Conservation (phyloP, 2,113 vertebrate genomes). For the Neotragus pygmaeus region DNA sequence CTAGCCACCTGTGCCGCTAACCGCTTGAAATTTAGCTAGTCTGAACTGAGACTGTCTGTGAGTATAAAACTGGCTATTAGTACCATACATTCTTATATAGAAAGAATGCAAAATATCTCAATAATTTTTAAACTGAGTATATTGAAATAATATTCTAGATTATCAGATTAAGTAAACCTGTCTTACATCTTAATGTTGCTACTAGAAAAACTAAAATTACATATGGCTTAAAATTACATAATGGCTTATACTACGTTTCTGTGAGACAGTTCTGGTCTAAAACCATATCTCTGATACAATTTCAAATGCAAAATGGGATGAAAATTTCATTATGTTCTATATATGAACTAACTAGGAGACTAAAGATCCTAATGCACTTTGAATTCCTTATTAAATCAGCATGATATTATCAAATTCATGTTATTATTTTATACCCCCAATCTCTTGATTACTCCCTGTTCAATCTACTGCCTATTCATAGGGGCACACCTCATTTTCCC, state of each 20-base stretch:
- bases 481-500: background rate
- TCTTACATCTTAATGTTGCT: constrained; percentile 1
- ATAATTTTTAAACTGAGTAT: background rate
- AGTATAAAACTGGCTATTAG: background rate
- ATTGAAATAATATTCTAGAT: background rate
- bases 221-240: background rate
- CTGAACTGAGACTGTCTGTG: background rate
- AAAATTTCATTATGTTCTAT: constrained; percentile 18
- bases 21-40: background rate
- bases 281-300: background rate
- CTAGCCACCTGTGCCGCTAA: background rate
- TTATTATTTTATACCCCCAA: constrained; percentile 9
- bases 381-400: constrained; percentile 6
- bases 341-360: background rate
- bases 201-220: background rate
- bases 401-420: constrained; percentile 14
- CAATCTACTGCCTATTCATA: background rate
- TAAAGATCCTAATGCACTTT: constrained; percentile 1
- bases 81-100: background rate
- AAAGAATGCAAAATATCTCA: background rate
- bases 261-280: background rate
- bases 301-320: constrained; percentile 43
- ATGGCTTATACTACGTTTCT: background rate
- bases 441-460: background rate
- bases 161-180: background rate